Evolutionary conservation across 2,797 vertebrate genomes (phyloP), one percentile per base, ranked within the genome.

Genomic region (Onychomys leucogaster): DNA sequence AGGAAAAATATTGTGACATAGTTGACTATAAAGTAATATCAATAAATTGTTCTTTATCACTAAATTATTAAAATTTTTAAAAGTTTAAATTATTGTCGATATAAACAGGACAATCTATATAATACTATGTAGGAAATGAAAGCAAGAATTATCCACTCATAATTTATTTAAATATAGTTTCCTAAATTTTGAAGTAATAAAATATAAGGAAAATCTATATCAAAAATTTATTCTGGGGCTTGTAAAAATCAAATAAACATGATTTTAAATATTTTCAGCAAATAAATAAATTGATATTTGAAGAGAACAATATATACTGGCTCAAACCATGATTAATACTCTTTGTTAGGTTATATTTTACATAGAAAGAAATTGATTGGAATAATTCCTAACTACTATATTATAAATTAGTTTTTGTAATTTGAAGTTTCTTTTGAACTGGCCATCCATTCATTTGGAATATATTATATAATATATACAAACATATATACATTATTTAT

Each of bases 1-100:
- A 57, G 2, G 49, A 95, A 82, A 81, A 85, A 96, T 96, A 37
- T 4, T 90, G 7, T 75, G 6, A 93, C 81, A 96, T 84, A 86
- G 23, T 95, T 93, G 71, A 43, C 77, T 94, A 63, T 77, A 96
- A 93, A 94, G 55, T 25, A 0, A 0, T 88, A 7, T 59, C 9
- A 78, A 8, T 16, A 94, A 87, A 90, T 67, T 59, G 25, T 90
- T 55, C 65, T 69, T 75, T 91, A 76, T 82, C 61, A 37, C 6
- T 77, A 94, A 94, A 43, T 69, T 5, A 67, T 75, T 93, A 17
- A 11, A 55, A 52, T 61, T 69, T 90, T n/a, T n/a, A 78, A 95
- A 96, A 57, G n/a, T 17, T 83, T n/a, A 95, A 67, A 41, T 86
- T 34, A 69, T 19, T 85, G 10, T 80, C 88, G 6, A 76, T 49